These are phyloP conservation scores for Hypomecis atomaria DNA, from an alignment of 2,888 invertebrate species.

Conservation along the genomic window DNA sequence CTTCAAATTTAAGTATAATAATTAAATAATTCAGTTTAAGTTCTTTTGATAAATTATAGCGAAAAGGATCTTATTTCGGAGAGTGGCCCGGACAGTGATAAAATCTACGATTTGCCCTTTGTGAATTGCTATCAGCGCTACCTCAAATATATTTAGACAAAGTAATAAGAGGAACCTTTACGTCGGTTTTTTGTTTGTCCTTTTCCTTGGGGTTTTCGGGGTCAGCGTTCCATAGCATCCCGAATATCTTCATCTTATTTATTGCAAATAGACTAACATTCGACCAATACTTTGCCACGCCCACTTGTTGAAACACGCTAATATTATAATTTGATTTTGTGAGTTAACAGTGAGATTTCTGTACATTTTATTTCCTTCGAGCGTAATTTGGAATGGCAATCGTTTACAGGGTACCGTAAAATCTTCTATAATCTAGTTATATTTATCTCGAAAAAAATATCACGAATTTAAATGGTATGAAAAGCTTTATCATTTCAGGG, in stretches of 20 bases:
- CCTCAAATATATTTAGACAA: slow-evolving; percentile 36
- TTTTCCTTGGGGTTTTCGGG: slow-evolving; percentile 18
- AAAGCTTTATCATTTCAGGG: too few species aligned
- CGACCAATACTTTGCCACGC: slow-evolving; percentile 10
- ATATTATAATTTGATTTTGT: not conserved
- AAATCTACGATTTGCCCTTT: slow-evolving; percentile 35
- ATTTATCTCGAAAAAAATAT: too few species aligned
- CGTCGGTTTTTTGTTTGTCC: slow-evolving; percentile 27
- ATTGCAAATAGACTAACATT: slow-evolving; percentile 28
- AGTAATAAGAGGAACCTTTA: slow-evolving; percentile 31
- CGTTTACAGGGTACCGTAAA: too few species aligned
- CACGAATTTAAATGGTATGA: too few species aligned
- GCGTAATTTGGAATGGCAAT: too few species aligned
- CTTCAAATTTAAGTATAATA: slow-evolving; percentile 51
- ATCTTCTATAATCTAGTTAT: too few species aligned
- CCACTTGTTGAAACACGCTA: not conserved
- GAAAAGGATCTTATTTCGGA: slow-evolving; percentile 30
- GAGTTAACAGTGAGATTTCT: too few species aligned
- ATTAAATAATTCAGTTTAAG: too few species aligned
- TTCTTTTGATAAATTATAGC: slow-evolving; percentile 43
- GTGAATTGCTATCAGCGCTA: slow-evolving; percentile 35
- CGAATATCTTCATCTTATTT: slow-evolving; percentile 24
- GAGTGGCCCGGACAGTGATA: slow-evolving; percentile 28
- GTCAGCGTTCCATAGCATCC: slow-evolving; percentile 18
- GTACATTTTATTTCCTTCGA: too few species aligned